These are phyloP conservation scores for Pseudopipra pipra DNA, from an alignment of 2,113 vertebrate species.

Conservation along the genomic window DNA sequence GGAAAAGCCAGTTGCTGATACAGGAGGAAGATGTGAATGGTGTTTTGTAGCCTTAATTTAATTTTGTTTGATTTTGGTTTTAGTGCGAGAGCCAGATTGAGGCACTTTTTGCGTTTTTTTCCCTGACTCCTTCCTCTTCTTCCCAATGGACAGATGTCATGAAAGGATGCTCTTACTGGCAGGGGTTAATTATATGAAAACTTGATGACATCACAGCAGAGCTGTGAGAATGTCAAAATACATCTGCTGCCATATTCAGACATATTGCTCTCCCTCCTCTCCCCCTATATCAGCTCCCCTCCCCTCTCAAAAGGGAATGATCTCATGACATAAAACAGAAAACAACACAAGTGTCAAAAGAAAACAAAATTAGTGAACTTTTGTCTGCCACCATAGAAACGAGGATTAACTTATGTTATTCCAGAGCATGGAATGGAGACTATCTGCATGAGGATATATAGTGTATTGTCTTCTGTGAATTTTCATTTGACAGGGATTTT, in stretches of 20 bases:
- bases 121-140: neutral
- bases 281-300: conserved; percentile 52
- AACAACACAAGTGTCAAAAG: conserved; percentile 82
- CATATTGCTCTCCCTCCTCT: conserved; percentile 70
- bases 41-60: neutral
- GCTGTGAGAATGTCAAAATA: conserved; percentile 76
- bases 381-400: conserved; percentile 92
- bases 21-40: neutral
- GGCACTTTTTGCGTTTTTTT: neutral
- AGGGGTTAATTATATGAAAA: conserved; percentile 75
- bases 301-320: conserved; percentile 70
- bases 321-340: conserved; percentile 81
- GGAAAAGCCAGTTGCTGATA: neutral
- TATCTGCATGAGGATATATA: conserved; percentile 84
- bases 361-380: conserved; percentile 87
- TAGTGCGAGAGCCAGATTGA: neutral
- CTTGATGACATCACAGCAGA: conserved; percentile 77
- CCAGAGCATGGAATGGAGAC: conserved; percentile 85
- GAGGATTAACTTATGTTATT: conserved; percentile 86
- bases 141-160: conserved; percentile 61
- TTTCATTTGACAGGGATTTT: conserved; percentile 94
- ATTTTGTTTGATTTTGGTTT: neutral
- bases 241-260: conserved; percentile 72
- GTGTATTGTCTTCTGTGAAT: conserved; percentile 89
- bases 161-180: conserved; percentile 63